phyloP scores from a whole-genome alignment of 2,888 invertebrate genomes.

The Hipparchia sbordonii region DNA sequence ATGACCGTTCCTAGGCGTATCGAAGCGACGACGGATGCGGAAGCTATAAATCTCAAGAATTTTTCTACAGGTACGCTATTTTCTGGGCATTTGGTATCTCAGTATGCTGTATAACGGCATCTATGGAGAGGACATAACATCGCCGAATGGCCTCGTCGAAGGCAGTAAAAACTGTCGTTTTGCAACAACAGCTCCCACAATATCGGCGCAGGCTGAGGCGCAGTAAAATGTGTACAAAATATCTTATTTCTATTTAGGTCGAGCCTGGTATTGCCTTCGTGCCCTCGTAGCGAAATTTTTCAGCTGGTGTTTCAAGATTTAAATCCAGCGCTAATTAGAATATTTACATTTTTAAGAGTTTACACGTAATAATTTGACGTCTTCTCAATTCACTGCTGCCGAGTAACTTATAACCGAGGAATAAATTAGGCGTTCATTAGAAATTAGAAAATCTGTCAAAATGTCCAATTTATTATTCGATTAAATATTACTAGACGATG shows the following conservation, averaged over 20 bases:
- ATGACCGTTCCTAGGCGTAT: slow-evolving; percentile 13
- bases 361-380: neutral
- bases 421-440: too few species aligned
- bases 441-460: too few species aligned
- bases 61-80: slow-evolving; percentile 33
- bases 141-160: slow-evolving; percentile 61
- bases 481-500: too few species aligned
- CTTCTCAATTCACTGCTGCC: neutral
- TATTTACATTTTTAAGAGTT: neutral
- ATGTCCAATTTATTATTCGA: too few species aligned
- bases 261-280: slow-evolving; percentile 60
- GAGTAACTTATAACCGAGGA: too few species aligned
- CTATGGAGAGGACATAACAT: slow-evolving; percentile 47
- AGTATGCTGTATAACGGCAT: slow-evolving; percentile 42
- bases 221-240: slow-evolving; percentile 81
- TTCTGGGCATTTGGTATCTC: slow-evolving; percentile 36
- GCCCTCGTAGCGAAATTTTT: slow-evolving; percentile 54
- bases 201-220: slow-evolving; percentile 76
- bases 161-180: slow-evolving; percentile 76
- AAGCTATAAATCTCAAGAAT: slow-evolving; percentile 32
- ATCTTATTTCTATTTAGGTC: slow-evolving; percentile 69
- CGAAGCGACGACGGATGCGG: slow-evolving; percentile 26
- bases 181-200: slow-evolving; percentile 74
- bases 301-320: slow-evolving; percentile 14
- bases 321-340: slow-evolving; percentile 1